These are phyloP conservation scores for Gonatopus flavifemur DNA, from an alignment of 1,140 invertebrate genomes.

Conservation along the genomic window DNA sequence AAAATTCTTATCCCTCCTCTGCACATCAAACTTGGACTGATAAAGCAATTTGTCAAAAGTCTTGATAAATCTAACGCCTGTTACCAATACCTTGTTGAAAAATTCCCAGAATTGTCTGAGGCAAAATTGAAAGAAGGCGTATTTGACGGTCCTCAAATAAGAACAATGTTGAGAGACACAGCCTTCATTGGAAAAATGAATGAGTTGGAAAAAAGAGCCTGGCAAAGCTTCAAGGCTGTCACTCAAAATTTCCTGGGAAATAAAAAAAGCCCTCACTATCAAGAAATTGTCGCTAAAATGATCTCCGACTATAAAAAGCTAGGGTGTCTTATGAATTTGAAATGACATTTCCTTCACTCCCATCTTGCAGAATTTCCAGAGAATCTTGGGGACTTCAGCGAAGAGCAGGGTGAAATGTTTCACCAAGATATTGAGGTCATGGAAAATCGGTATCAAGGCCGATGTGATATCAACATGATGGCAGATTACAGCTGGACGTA, in stretches of 20 bases:
- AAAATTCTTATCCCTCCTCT: neutral
- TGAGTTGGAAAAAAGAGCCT: neutral
- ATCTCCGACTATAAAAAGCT: slow-evolving; percentile 17
- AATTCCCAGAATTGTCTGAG: neutral
- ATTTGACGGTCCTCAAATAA: neutral
- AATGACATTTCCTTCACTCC: too few relatives aligned
- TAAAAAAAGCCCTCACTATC: neutral
- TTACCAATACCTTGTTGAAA: neutral
- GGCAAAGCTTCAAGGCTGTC: neutral
- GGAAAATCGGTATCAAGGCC: too few relatives aligned
- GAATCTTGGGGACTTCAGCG: too few relatives aligned
- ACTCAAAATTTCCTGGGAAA: neutral
- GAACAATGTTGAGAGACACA: neutral
- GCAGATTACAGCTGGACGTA: too few relatives aligned
- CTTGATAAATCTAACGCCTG: neutral
- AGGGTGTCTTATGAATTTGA: slow-evolving; percentile 28
- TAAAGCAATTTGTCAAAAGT: too few relatives aligned
- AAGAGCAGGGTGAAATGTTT: too few relatives aligned
- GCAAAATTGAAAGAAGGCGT: too few relatives aligned
- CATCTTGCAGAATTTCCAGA: slow-evolving; percentile 11
- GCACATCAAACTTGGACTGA: neutral
- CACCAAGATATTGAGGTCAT: too few relatives aligned
- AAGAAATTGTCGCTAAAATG: neutral
- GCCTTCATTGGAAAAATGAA: neutral
- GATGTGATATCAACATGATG: too few relatives aligned